Base-by-base conservation (phyloP, 2,888 invertebrate genomes). In the Amblyjoppa proteus region DNA sequence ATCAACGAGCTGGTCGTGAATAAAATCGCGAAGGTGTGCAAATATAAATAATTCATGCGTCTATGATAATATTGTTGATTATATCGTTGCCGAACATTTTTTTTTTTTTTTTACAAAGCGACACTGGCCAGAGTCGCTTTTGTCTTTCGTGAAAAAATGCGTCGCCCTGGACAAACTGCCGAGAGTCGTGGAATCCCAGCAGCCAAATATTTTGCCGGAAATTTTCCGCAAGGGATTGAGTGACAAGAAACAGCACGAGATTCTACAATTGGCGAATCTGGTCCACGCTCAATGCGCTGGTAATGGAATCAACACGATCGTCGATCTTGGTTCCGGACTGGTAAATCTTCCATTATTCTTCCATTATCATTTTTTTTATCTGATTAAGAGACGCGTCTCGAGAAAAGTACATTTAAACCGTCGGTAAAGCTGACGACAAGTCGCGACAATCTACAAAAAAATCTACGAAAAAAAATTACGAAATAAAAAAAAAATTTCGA, bases 281-380 rank as follows among this genome's bases (percentile, higher is more conserved):
- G 95, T 96, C 28, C 93, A 95, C 80, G 89, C 93, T 28, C 89
- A 95, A 69, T 96, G 96, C 89, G 88, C 91, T n/a, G 88, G 93
- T 41, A 90, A 92, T 7, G 92, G 94, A 7, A 95, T 96, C 81
- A 92, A 95, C 70, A 93, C 95, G 1, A 94, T 97, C 28, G 95
- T 97, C 0, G 97, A 97, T 93, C 95, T 97, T 89, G 97, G 97
- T 16, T 96, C 96, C 20, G 97, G 97, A 6, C 94, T 97, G 94
- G 97, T 97, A 95, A 95, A 95, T 64, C 7, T 1, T n/a, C 7
- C 34, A 64, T 56, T 56, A 20, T 56, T 25, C 7, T 20, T 20
- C 6, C 20, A 56, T 56, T 20, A 20, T 7, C 0, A 20, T 56
- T 4, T 6, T 16, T 16, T 64, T 58, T 7, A 4, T 58, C 20